Conservation (phyloP, 1,140 invertebrate genomes). For the Drosophila carrolli region DNA sequence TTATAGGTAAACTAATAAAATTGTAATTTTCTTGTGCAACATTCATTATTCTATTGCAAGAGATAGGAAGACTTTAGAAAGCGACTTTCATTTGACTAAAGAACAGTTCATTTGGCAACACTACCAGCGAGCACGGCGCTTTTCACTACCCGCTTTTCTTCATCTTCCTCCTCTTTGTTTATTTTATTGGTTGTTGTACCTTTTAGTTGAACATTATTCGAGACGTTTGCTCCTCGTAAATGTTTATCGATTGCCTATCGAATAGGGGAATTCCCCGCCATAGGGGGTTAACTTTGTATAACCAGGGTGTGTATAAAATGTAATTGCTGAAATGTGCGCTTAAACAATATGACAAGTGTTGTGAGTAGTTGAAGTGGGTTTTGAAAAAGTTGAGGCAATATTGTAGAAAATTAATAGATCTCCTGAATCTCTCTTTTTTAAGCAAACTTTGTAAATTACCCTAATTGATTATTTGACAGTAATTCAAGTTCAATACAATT, state of each 20-base stretch:
- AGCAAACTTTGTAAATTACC: too few species aligned
- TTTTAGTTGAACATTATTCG: constrained; percentile 58
- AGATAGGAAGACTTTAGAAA: too few species aligned
- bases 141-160: background rate
- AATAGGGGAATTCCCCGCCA: constrained; percentile 22
- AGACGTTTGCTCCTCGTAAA: constrained; percentile 45
- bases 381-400: too few species aligned
- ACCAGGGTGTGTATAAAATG: constrained; percentile 7
- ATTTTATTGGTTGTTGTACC: constrained; percentile 68
- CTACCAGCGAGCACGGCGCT: background rate
- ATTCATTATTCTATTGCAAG: too few species aligned
- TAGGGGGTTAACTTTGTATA: constrained; percentile 8
- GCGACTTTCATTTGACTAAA: background rate
- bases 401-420: background rate
- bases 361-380: background rate
- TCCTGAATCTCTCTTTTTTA: too few species aligned
- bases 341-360: constrained; percentile 17
- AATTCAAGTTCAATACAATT: background rate
- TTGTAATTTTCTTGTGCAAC: too few species aligned
- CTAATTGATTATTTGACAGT: background rate
- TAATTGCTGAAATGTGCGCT: constrained; percentile 36
- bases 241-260: constrained; percentile 59
- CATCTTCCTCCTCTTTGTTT: constrained; percentile 46
- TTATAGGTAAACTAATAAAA: too few species aligned
- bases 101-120: background rate